Conservation (phyloP, 2,797 vertebrate genomes). For the Limnodromus scolopaceus region DNA sequence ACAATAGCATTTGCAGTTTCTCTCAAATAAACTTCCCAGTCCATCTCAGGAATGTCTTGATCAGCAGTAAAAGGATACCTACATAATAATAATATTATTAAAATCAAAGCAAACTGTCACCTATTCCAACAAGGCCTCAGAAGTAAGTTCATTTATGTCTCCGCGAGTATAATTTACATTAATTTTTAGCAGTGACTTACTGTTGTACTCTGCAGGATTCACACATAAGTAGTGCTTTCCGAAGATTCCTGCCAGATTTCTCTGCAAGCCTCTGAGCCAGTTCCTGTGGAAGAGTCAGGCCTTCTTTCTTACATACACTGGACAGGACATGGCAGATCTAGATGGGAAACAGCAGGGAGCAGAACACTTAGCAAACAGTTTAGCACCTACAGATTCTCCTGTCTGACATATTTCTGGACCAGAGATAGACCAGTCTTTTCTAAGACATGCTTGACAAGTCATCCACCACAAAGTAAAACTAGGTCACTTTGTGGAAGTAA, state of each 20-base stretch:
- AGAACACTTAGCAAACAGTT: not conserved
- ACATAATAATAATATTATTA: not conserved
- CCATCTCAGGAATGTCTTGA: constrained; percentile 93
- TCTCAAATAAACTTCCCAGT: constrained; percentile 95
- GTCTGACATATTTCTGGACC: not conserved
- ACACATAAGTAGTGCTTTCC: constrained; percentile 95
- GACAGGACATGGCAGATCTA: constrained; percentile 92
- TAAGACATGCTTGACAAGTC: not conserved
- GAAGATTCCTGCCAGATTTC: constrained; percentile 92
- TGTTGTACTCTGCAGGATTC: constrained; percentile 98
- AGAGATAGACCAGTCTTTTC: not conserved
- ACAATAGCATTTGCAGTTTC: constrained; percentile 95
- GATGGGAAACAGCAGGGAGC: not conserved
- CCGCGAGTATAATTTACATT: not conserved
- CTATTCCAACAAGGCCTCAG: not conserved
- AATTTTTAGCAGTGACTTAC: constrained; percentile 79
- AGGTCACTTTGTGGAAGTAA: not conserved
- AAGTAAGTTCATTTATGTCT: not conserved
- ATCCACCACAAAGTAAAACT: not conserved
- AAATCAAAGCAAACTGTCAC: not conserved
- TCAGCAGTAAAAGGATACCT: constrained; percentile 94
- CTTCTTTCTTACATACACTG: constrained; percentile 93
- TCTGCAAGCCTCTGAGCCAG: constrained; percentile 90
- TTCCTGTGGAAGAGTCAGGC: constrained; percentile 88
- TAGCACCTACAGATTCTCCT: not conserved